Evolutionary conservation across 2,113 vertebrate genomes (phyloP).

Genomic region (Terrapene triunguis): DNA sequence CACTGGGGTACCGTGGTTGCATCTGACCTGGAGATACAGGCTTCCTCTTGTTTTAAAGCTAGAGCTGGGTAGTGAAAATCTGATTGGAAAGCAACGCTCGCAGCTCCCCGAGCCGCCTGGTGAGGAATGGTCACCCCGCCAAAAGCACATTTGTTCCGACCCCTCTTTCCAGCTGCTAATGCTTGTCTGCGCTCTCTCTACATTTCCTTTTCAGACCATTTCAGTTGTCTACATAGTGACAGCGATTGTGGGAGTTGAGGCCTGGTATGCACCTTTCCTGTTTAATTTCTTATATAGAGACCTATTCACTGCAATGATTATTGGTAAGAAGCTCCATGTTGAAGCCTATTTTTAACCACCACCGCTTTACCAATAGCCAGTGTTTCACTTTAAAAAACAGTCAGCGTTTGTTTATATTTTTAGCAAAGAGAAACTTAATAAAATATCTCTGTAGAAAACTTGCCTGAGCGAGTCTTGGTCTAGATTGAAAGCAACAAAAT

Average conservation of each 20-base stretch:
- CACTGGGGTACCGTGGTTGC: fast-evolving
- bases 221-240: constrained; percentile 97
- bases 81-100: fast-evolving
- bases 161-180: constrained; percentile 29
- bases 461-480: background rate
- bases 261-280: constrained; percentile 93
- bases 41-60: constrained; percentile 3
- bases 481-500: background rate
- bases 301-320: constrained; percentile 95
- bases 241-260: constrained; percentile 94
- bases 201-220: constrained; percentile 90
- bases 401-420: background rate
- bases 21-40: fast-evolving
- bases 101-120: background rate
- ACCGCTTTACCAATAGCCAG: constrained; percentile 36
- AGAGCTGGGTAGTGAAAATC: background rate
- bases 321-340: constrained; percentile 89
- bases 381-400: constrained; percentile 8
- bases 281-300: constrained; percentile 95
- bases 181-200: constrained; percentile 43
- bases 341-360: constrained; percentile 78
- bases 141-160: background rate
- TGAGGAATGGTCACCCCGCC: fast-evolving
- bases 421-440: background rate
- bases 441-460: background rate